A percentile compares a stretch with the other conserved stretches of the same genome.
Evolutionary conservation across 2,888 invertebrate species (phyloP).

Genomic region (Andrena bicolor): DNA sequence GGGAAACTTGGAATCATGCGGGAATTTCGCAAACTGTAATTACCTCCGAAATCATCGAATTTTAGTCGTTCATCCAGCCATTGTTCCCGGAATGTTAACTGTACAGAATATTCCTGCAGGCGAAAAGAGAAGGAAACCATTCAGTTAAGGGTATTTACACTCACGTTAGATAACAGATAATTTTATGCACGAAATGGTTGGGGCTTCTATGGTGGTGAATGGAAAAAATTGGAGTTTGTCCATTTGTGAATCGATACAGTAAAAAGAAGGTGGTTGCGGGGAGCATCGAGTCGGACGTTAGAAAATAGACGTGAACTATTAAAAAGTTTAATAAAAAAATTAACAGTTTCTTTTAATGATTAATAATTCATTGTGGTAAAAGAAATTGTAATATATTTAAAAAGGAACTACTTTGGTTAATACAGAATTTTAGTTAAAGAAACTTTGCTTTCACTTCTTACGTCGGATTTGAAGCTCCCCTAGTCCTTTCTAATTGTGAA

Average conservation of each 20-base stretch:
- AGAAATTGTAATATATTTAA: not conserved
- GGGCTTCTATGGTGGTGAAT: constrained; percentile 22
- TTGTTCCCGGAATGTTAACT: constrained; percentile 98
- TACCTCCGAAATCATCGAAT: constrained; percentile 95
- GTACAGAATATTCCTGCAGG: constrained; percentile 98
- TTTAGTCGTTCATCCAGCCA: constrained; percentile 97
- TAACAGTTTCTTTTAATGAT: not conserved
- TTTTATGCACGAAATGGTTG: constrained; percentile 24
- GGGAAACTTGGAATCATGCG: no score
- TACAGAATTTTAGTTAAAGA: not conserved
- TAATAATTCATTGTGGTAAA: not conserved
- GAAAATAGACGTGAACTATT: not conserved
- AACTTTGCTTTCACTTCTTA: not conserved
- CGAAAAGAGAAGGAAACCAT: constrained; percentile 21
- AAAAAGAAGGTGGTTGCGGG: not conserved
- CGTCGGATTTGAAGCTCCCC: constrained; percentile 14
- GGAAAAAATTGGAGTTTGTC: not conserved
- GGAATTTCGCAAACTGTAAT: constrained; percentile 77
- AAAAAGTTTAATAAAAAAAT: not conserved
- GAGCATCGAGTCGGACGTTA: not conserved
- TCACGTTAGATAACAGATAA: constrained; percentile 26
- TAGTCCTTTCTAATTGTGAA: constrained; percentile 14
- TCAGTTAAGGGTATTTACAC: constrained; percentile 14
- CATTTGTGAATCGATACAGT: not conserved
- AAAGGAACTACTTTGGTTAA: no score